phyloP scores from a whole-genome alignment of 1,140 invertebrate genomes.

The Chironomus tepperi region DNA sequence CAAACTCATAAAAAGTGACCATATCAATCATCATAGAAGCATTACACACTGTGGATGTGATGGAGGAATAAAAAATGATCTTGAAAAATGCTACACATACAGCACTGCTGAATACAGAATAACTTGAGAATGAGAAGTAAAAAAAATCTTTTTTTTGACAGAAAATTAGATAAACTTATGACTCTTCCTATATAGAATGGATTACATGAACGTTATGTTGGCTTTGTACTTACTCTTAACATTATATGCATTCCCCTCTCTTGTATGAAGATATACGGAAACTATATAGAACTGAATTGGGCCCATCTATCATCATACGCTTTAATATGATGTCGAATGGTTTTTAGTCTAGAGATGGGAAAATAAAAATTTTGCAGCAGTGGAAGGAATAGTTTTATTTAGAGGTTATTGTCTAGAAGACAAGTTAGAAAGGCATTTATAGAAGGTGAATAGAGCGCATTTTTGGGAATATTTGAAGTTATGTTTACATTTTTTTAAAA shows the following conservation, averaged over 20 bases:
- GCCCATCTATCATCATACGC: neutral
- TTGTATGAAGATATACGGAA: neutral
- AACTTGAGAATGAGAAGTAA: no score
- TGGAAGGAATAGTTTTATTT: neutral
- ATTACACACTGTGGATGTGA: neutral
- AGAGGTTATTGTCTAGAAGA: no score
- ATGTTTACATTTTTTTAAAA: no score
- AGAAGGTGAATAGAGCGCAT: no score
- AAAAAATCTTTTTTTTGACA: no score
- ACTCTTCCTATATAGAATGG: no score
- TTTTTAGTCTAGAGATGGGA: neutral
- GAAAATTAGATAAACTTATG: no score
- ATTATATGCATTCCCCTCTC: neutral
- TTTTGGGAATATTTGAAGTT: no score
- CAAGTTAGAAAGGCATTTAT: no score
- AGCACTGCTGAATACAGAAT: no score
- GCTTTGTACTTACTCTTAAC: neutral
- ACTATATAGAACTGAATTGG: neutral
- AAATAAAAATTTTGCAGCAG: neutral
- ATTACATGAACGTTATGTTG: no score
- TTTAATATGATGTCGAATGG: conserved; percentile 3
- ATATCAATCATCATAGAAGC: neutral
- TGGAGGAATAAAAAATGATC: conserved; percentile 15
- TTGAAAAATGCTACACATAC: neutral
- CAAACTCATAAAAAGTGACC: conserved; percentile 15